phyloP scores from a whole-genome alignment of 2,113 vertebrate species.

The Eurystomus gularis region DNA sequence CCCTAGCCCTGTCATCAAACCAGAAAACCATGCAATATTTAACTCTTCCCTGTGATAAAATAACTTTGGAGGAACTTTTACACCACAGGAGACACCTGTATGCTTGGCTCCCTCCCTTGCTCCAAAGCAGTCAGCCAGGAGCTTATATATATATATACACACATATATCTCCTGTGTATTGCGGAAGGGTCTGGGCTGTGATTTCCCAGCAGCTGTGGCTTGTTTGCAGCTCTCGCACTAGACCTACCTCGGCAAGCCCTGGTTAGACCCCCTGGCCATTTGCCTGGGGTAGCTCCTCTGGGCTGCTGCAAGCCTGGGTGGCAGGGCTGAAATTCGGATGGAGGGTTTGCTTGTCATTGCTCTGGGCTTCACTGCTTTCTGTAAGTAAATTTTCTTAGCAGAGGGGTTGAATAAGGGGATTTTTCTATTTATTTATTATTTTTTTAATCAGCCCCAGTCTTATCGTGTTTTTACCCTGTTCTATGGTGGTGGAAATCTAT shows the following conservation, averaged over 20 bases:
- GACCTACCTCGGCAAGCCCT: accelerated
- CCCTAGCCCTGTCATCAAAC: neutral
- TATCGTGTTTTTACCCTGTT: neutral
- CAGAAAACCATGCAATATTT: neutral
- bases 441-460: neutral
- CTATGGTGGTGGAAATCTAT: neutral
- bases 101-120: neutral
- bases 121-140: neutral
- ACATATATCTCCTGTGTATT: too few species aligned
- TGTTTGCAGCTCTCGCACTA: neutral
- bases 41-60: neutral
- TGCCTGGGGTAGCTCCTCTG: neutral
- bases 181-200: neutral
- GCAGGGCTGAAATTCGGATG: neutral
- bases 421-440: neutral
- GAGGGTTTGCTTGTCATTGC: neutral
- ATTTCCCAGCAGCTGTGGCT: conserved; percentile 9
- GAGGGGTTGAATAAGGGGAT: neutral
- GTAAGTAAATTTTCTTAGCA: neutral
- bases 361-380: neutral
- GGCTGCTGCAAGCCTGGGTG: neutral
- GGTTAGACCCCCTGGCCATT: accelerated
- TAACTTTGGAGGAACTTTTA: neutral
- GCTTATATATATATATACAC: too few species aligned
- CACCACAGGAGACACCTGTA: neutral